These are phyloP conservation scores for Mesoligia furuncula DNA, from an alignment of 2,888 invertebrate genomes.

Conservation along the genomic window DNA sequence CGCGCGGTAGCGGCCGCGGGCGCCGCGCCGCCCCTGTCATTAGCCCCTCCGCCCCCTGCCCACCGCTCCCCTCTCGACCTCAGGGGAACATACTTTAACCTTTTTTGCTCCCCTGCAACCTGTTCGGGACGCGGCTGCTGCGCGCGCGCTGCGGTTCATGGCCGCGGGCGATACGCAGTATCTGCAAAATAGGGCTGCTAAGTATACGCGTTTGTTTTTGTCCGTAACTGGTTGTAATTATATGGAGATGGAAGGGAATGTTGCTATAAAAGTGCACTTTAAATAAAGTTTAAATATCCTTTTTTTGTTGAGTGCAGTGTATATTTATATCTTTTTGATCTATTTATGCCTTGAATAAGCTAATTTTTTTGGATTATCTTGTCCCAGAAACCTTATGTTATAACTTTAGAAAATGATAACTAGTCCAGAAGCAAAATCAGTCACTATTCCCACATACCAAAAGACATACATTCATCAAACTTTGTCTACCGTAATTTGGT, in stretches of 20 bases:
- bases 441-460: neutral
- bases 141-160: slow-evolving; percentile 87
- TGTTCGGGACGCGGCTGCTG: slow-evolving; percentile 88
- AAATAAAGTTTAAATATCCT: slow-evolving; percentile 45
- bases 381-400: neutral
- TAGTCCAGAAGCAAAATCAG: no score
- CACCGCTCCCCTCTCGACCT: slow-evolving; percentile 69
- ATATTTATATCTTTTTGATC: slow-evolving; percentile 22
- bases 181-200: slow-evolving; percentile 74
- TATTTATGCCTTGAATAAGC: neutral
- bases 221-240: slow-evolving; percentile 64
- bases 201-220: slow-evolving; percentile 64
- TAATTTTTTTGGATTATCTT: neutral
- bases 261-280: slow-evolving; percentile 56
- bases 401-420: neutral
- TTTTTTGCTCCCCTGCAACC: slow-evolving; percentile 90
- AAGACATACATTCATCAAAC: neutral
- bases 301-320: slow-evolving; percentile 6
- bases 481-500: neutral
- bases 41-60: slow-evolving; percentile 77
- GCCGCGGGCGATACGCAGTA: slow-evolving; percentile 88
- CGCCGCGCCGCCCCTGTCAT: slow-evolving; percentile 90
- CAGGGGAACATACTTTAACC: slow-evolving; percentile 88
- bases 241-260: slow-evolving; percentile 56
- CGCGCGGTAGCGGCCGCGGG: slow-evolving; percentile 89